Evolutionary conservation across 2,797 vertebrate genomes (phyloP), one percentile per base, ranked within the genome.

Genomic region (Rallus crepitans): DNA sequence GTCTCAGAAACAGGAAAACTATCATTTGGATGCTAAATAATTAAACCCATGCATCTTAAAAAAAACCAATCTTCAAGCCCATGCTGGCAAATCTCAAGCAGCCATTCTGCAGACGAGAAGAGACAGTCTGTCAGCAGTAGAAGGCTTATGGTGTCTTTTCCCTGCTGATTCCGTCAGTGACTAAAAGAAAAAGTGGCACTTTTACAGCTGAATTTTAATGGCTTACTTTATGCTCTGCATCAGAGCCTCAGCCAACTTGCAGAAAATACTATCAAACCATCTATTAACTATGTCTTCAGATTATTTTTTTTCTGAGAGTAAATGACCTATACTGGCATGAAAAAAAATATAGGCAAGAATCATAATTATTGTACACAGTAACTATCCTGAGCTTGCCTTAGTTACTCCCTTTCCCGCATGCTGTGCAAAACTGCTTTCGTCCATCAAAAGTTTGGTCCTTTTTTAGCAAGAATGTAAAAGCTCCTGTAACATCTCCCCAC

Each of bases 161-260:
- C 42, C 63, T 71, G 45, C 40, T 89, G 78, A 89, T 77, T 91
- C 27, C 68, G n/a, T 50, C n/a, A 53, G 61, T 47, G 31, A 75
- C 71, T 73, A 55, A 89, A 94, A 61, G 60, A 59, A 92, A 90
- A 90, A 90, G 25, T 82, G 45, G 10, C 28, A 68, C 53, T 75
- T 91, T 61, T 64, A 83, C 45, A 81, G 53, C 33, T 90, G 37
- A 78, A 87, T 95, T 89, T 93, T 89, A 88, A 80, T 85, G 52
- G 30, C 12, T 40, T 82, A 15, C 28, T 71, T 90, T 82, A 71
- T n/a, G 16, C 12, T 89, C 40, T 92, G 64, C 56, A 60, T 69
- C 37, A 76, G 52, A 96, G 52, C 66, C 31, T 50, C 24, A 72
- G 59, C 11, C 33, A 84, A 91, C 42, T 35, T 50, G 12, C 37